Conservation (phyloP, 2,888 invertebrate species). For the Odontocerum albicorne region DNA sequence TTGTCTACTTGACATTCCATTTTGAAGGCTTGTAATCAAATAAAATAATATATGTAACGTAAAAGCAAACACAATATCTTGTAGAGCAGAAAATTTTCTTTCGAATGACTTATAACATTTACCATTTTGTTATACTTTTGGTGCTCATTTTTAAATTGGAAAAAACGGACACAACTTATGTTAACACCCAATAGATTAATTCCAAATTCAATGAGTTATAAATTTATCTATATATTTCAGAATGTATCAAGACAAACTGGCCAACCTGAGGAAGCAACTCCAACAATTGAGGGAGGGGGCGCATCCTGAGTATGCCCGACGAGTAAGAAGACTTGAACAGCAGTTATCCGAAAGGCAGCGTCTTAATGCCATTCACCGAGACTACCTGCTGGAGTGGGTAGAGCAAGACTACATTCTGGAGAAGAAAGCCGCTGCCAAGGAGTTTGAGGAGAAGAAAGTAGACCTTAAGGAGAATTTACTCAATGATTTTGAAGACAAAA, state of each 20-base stretch:
- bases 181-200: too few relatives aligned
- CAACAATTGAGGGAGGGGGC: conserved; percentile 84
- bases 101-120: too few relatives aligned
- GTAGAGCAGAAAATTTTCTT: too few relatives aligned
- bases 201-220: not conserved
- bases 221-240: conserved; percentile 50
- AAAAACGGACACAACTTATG: too few relatives aligned
- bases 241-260: conserved; percentile 89
- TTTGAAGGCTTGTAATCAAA: too few relatives aligned
- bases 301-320: conserved; percentile 83
- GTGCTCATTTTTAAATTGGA: too few relatives aligned
- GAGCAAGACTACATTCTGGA: conserved; percentile 87
- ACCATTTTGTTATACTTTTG: too few relatives aligned
- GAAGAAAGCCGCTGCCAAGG: conserved; percentile 85
- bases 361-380: conserved; percentile 74
- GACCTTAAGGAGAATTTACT: conserved; percentile 88
- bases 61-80: too few relatives aligned
- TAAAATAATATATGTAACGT: too few relatives aligned
- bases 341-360: conserved; percentile 79
- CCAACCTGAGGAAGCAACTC: conserved; percentile 84
- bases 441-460: conserved; percentile 93
- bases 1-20: too few relatives aligned
- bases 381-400: conserved; percentile 82
- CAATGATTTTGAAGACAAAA: conserved; percentile 90
- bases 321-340: conserved; percentile 79